Base-by-base conservation (phyloP, 2,888 invertebrate species). In the Dione juno region DNA sequence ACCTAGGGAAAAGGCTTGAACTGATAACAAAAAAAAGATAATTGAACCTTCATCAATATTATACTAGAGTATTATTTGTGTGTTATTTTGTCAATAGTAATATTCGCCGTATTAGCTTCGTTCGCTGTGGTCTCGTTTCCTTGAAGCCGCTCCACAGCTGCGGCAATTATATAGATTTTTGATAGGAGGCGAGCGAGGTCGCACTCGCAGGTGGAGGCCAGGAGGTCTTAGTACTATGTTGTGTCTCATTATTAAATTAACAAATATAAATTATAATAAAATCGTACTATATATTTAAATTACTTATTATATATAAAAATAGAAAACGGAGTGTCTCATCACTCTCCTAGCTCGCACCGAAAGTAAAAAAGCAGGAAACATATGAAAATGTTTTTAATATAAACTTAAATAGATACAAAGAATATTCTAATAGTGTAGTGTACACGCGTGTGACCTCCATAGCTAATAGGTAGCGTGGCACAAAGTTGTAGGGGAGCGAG, bases 181-280 rank as follows among this genome's bases (percentile, higher is more conserved):
- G 40, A 67, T 58, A 58, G 40, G 54, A 67, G 19, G 63, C 58
- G 70, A 41, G 45, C 57, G 66, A 72, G 66, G 69, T 58, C 66
- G 69, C 50, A 57, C 66, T 58, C 66, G 69, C 50, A 57, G 54
- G 37, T 45, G 28, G 43, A 54, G 57, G 67, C 53, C 63, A 37
- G 63, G 54, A 37, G 63, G 54, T 50, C 64, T 37, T 16, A 19
- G 50, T 35, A 21, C 11, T 5, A 50, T 50, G 50, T 48, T 64
- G 50, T 50, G 11, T 45, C n/a, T n/a, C 37, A 37, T 57, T 16
- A 16, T 37, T 21, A n/a, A 43, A 43, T 59, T 59, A n/a, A 35
- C 35, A 54, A 35, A 35, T 54, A 35, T 11, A 16, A 19, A 16
- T n/a, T 45, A n/a, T n/a, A 45, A 45, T 5, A 45, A 2, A 45